Conservation (phyloP, 2,888 invertebrate species). For the Gandaritis pyraliata region DNA sequence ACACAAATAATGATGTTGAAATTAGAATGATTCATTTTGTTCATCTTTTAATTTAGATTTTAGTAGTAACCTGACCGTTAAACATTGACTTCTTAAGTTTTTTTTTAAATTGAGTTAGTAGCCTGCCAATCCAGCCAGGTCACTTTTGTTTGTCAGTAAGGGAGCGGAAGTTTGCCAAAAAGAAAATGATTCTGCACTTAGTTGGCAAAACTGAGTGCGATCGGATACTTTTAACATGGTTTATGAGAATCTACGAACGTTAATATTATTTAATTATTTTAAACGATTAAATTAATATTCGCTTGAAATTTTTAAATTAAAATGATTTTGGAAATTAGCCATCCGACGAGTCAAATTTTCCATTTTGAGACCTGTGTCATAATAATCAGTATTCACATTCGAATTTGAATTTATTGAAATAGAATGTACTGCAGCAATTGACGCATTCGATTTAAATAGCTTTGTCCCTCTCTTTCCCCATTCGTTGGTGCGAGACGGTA, state of each 20-base stretch:
- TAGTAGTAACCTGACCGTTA: not conserved
- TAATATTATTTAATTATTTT: no score
- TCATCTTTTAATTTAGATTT: not conserved
- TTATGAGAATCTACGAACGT: no score
- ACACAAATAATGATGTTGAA: not conserved
- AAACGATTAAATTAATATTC: no score
- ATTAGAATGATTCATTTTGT: not conserved
- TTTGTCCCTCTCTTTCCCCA: slow-evolving; percentile 18
- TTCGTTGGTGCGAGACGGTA: slow-evolving; percentile 24
- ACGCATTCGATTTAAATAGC: slow-evolving; percentile 16
- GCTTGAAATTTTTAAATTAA: not conserved
- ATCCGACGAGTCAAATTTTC: no score
- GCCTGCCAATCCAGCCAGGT: not conserved
- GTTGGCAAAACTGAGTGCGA: no score
- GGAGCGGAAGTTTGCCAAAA: not conserved
- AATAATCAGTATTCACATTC: not conserved
- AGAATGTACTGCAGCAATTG: slow-evolving; percentile 21
- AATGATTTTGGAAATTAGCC: no score
- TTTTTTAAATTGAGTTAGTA: not conserved
- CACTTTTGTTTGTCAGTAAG: not conserved
- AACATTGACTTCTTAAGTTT: no score
- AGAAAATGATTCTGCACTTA: not conserved
- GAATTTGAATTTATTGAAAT: slow-evolving; percentile 10
- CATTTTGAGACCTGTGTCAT: not conserved
- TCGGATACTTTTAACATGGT: no score